A percentile compares a stretch with the other conserved stretches of the same genome.
Evolutionary conservation across 1,140 invertebrate species (phyloP).

Genomic region (Acromyrmex charruanus): DNA sequence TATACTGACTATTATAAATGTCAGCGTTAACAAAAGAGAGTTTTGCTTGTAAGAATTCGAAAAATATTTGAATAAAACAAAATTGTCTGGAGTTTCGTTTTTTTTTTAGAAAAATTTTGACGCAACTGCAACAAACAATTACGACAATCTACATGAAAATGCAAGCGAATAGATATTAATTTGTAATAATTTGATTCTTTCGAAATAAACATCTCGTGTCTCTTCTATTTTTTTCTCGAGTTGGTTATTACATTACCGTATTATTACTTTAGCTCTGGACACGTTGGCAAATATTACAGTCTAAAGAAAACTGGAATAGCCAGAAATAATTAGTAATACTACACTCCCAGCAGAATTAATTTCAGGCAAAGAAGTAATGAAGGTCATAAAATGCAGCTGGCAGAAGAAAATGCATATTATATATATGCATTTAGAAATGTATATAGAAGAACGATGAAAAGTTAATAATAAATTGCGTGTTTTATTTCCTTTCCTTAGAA

Average conservation of each 20-base stretch:
- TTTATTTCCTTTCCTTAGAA: background rate
- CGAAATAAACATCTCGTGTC: background rate
- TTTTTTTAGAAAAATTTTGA: background rate
- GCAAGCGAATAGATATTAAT: background rate
- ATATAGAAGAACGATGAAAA: background rate
- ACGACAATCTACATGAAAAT: background rate
- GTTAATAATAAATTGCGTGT: conserved; percentile 1
- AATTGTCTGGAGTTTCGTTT: background rate
- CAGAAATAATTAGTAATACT: conserved; percentile 36
- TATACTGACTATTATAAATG: background rate
- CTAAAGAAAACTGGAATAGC: conserved; percentile 13
- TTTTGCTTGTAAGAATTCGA: background rate
- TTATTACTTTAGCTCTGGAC: background rate
- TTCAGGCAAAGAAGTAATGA: conserved; percentile 18
- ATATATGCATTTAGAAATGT: conserved; percentile 19
- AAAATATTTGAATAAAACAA: background rate
- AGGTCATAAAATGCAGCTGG: conserved; percentile 41
- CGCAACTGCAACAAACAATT: background rate
- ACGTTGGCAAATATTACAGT: conserved; percentile 28
- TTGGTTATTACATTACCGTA: conserved; percentile 2
- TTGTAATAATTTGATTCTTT: background rate
- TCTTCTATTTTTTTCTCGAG: too few relatives aligned
- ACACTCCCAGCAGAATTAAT: conserved; percentile 29
- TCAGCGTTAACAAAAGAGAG: background rate
- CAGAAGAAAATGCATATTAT: conserved; percentile 36